These are phyloP conservation scores for Ianthella basta DNA, from an alignment of 37 sponge, comb jelly and placozoan genomes.

Conservation along the genomic window DNA sequence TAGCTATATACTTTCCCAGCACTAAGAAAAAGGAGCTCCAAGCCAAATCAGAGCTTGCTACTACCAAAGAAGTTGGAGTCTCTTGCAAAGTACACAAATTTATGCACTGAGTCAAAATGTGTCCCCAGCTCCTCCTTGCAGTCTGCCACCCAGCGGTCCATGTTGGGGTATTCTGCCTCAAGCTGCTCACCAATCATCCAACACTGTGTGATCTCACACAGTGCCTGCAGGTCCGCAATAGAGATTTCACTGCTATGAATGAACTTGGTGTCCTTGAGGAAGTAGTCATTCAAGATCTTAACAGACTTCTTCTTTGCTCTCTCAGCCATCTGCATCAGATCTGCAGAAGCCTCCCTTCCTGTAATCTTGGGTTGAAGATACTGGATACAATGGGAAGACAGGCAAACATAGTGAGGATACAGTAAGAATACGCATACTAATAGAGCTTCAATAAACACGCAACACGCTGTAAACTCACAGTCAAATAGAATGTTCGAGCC, in stretches of 20 bases:
- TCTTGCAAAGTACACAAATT: slow-evolving; percentile 58
- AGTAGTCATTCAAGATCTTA: slow-evolving; percentile 57
- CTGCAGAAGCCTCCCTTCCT: slow-evolving; percentile 41
- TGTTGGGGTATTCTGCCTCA: slow-evolving; percentile 45
- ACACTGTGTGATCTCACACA: slow-evolving; percentile 78
- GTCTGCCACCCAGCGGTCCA: slow-evolving; percentile 62
- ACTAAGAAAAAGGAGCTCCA: too few relatives aligned
- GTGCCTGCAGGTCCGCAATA: slow-evolving; percentile 81
- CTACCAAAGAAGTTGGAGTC: slow-evolving; percentile 17
- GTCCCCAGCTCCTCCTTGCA: slow-evolving; percentile 62
- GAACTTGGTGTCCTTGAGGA: slow-evolving; percentile 69
- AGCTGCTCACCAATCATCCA: slow-evolving; percentile 50
- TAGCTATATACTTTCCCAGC: too few relatives aligned
- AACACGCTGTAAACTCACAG: too few relatives aligned
- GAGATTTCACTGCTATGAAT: slow-evolving; percentile 72
- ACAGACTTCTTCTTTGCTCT: slow-evolving; percentile 26
- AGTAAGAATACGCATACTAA: too few relatives aligned
- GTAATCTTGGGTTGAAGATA: slow-evolving; percentile 30
- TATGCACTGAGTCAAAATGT: slow-evolving; percentile 75
- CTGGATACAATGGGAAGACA: not conserved
- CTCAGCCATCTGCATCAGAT: slow-evolving; percentile 27
- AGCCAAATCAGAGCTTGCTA: not conserved
- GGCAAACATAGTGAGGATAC: too few relatives aligned
- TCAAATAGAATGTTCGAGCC: slow-evolving; percentile 28
- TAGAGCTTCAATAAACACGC: too few relatives aligned